These are phyloP conservation scores for Piaya cayana DNA, from an alignment of 2,113 vertebrate species.

Conservation along the genomic window DNA sequence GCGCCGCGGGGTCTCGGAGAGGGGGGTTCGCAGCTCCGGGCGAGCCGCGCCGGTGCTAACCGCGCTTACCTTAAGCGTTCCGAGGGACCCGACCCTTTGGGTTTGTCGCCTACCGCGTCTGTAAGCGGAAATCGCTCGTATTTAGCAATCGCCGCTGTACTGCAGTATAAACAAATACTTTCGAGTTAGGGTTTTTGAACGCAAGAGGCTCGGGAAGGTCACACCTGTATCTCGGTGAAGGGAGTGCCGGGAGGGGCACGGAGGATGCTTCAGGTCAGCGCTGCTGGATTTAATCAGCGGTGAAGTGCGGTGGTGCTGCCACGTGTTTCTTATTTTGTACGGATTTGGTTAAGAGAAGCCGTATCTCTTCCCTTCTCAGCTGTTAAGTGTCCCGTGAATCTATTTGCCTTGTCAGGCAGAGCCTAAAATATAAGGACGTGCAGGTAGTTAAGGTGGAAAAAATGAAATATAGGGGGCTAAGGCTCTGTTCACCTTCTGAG, in stretches of 20 bases:
- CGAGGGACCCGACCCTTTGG: not conserved
- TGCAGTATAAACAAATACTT: not conserved
- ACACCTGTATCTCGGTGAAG: not conserved
- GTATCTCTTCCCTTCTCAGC: not conserved
- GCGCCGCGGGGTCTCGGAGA: not conserved
- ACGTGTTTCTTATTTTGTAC: not conserved
- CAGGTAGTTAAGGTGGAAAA: not conserved
- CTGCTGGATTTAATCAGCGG: not conserved
- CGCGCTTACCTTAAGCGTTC: not conserved
- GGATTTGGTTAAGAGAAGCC: not conserved
- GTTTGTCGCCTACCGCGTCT: not conserved
- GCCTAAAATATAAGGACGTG: not conserved
- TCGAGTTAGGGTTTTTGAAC: not conserved
- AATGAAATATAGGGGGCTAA: too few relatives aligned
- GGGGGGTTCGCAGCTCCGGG: not conserved
- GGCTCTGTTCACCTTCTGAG: not conserved
- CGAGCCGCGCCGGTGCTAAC: accelerated
- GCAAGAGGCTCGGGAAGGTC: not conserved
- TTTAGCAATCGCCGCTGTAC: not conserved
- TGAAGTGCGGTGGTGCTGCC: not conserved
- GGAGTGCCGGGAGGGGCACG: not conserved
- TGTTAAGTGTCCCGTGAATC: not conserved
- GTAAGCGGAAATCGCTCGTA: not conserved
- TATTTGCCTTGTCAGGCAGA: not conserved
- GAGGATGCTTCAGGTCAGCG: accelerated